These are phyloP conservation scores for Falco rusticolus DNA, from an alignment of 2,797 vertebrate genomes.

Conservation along the genomic window DNA sequence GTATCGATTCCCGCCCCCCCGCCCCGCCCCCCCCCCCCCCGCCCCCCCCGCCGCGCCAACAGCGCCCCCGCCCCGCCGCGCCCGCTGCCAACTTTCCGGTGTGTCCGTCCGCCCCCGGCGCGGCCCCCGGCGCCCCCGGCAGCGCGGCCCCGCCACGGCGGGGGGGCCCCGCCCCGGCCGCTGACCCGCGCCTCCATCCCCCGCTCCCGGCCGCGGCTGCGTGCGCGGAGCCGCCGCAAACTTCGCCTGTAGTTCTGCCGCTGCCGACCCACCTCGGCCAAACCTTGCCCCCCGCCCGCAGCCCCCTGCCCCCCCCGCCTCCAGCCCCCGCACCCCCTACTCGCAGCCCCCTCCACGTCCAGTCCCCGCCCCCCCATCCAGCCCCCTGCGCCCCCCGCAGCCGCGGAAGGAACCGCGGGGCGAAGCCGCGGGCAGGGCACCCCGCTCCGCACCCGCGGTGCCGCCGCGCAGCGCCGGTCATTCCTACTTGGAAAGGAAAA, in stretches of 20 bases:
- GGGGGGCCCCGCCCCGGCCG: background rate
- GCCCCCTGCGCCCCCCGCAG: background rate
- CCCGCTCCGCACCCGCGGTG: no score
- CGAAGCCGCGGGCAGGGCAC: slow-evolving; percentile 15
- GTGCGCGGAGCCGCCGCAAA: background rate
- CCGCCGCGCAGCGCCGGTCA: no score
- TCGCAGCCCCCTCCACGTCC: no score
- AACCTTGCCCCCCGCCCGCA: background rate
- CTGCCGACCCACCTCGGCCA: background rate
- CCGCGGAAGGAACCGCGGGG: slow-evolving; percentile 46
- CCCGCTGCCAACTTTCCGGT: background rate
- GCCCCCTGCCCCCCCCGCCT: background rate
- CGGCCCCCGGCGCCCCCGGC: background rate
- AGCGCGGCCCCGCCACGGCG: background rate
- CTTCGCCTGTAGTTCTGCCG: slow-evolving; percentile 17
- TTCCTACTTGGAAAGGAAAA: slow-evolving; percentile 63
- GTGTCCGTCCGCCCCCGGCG: no score
- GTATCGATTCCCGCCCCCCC: background rate
- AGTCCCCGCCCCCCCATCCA: no score
- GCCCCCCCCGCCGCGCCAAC: background rate
- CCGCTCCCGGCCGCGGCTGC: background rate
- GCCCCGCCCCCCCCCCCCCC: background rate
- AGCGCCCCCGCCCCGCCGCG: background rate
- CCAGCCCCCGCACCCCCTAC: no score
- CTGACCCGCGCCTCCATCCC: no score